phyloP scores from a whole-genome alignment of 2,113 vertebrate species.

The Lathamus discolor region DNA sequence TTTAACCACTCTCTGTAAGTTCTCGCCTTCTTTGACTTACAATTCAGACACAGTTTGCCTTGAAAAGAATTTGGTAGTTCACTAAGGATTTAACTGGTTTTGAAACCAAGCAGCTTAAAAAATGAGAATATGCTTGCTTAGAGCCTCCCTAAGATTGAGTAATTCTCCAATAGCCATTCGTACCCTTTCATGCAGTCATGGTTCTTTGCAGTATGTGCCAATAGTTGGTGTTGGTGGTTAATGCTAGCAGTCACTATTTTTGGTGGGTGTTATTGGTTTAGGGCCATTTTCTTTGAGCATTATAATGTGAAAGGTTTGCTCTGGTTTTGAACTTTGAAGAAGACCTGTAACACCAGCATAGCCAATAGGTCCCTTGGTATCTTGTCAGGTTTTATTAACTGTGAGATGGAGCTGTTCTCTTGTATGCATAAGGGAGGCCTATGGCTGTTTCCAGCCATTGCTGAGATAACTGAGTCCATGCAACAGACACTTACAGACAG shows the following conservation, averaged over 20 bases:
- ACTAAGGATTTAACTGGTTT: background rate
- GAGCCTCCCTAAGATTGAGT: background rate
- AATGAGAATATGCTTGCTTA: background rate
- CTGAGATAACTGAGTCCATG: background rate
- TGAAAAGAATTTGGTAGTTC: background rate
- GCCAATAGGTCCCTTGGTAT: background rate
- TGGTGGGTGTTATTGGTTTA: background rate
- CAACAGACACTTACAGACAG: background rate
- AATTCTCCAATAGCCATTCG: background rate
- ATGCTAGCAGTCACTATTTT: background rate
- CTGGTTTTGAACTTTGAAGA: background rate
- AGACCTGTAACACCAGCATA: fast-evolving
- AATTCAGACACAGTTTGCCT: background rate
- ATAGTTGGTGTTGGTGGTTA: background rate
- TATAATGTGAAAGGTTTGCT: background rate
- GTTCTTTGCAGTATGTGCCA: background rate
- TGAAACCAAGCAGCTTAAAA: background rate
- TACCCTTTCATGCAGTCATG: background rate
- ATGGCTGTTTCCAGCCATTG: background rate
- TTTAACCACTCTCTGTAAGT: fast-evolving
- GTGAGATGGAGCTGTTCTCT: background rate
- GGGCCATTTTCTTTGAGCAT: background rate
- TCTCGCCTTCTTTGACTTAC: background rate
- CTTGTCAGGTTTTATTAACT: background rate
- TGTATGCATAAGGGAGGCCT: background rate